These are phyloP conservation scores for Verasper variegatus DNA, from an alignment of 2,113 vertebrate species.

Conservation along the genomic window DNA sequence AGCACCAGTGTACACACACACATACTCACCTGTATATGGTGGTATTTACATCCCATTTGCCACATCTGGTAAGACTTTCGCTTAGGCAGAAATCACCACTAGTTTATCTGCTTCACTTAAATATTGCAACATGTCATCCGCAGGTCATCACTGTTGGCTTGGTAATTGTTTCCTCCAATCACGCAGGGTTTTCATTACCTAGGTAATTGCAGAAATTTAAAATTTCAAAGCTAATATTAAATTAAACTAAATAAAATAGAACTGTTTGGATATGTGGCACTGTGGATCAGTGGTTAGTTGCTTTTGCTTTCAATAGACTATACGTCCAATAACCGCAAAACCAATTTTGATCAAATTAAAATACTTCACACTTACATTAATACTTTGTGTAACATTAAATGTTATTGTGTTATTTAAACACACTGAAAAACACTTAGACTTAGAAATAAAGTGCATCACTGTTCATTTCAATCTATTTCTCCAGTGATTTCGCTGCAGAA, in stretches of 20 bases:
- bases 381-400: not conserved
- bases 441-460: too few relatives aligned
- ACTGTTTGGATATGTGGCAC: not conserved
- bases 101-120: not conserved
- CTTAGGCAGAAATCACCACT: not conserved
- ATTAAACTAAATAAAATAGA: not conserved
- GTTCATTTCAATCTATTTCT: too few relatives aligned
- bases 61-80: slow-evolving; percentile 13
- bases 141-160: not conserved
- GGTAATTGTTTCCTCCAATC: too few relatives aligned
- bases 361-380: not conserved
- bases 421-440: too few relatives aligned
- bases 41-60: slow-evolving; percentile 24
- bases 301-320: not conserved
- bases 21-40: not conserved
- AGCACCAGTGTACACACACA: not conserved
- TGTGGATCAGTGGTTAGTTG: not conserved
- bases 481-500: not conserved
- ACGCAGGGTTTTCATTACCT: not conserved
- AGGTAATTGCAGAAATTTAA: not conserved
- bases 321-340: not conserved
- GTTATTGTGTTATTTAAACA: not conserved
- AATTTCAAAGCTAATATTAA: not conserved
- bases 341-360: not conserved
- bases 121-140: not conserved